phyloP scores from a whole-genome alignment of 2,888 invertebrate species.

The Cephus rjabovi region DNA sequence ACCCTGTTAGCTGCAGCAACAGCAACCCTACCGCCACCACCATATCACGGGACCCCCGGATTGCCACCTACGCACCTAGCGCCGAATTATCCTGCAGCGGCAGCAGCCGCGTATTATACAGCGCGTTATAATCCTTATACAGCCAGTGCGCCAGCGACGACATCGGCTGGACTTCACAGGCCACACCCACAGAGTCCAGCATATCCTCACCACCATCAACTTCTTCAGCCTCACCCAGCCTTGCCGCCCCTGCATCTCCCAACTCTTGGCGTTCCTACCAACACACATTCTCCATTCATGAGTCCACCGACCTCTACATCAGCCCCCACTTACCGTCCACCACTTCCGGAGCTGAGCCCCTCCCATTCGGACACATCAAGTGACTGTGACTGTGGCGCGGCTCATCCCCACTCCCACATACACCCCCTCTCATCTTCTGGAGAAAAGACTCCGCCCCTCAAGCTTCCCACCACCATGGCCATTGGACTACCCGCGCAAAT shows the following conservation, averaged over 20 bases:
- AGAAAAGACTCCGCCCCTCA: constrained; percentile 34
- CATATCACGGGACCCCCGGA: constrained; percentile 62
- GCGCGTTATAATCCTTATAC: constrained; percentile 72
- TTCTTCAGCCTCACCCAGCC: constrained; percentile 25
- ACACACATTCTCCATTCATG: constrained; percentile 41
- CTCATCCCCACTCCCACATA: constrained; percentile 23
- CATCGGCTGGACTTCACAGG: constrained; percentile 68
- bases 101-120: constrained; percentile 71
- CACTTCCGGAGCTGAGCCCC: constrained; percentile 62
- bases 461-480: constrained; percentile 41
- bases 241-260: constrained; percentile 45
- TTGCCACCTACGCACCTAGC: constrained; percentile 69
- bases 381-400: constrained; percentile 51
- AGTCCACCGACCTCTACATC: constrained; percentile 43
- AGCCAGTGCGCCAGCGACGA: constrained; percentile 69
- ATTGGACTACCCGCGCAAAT: constrained; percentile 40
- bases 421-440: constrained; percentile 20
- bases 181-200: constrained; percentile 67
- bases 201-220: constrained; percentile 47
- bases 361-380: constrained; percentile 56
- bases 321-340: constrained; percentile 47
- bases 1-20: constrained; percentile 87
- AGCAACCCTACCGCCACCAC: constrained; percentile 71
- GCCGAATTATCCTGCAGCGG: constrained; percentile 64
- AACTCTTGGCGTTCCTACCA: constrained; percentile 46